These are phyloP conservation scores for Bucco capensis DNA, from an alignment of 2,113 vertebrate species.

Conservation along the genomic window DNA sequence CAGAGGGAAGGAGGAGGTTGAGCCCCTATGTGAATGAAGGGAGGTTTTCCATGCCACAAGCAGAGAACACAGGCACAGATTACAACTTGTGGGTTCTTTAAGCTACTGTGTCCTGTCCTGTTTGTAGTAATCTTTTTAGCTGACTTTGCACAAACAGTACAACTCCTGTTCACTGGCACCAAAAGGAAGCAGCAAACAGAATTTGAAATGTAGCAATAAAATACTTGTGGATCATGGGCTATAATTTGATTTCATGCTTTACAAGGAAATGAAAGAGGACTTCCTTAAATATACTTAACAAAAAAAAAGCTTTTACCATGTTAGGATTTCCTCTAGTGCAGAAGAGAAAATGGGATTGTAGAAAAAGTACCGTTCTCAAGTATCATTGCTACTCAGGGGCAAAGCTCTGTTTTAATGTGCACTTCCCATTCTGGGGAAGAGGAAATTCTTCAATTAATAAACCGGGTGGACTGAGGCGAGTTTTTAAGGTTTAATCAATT, in stretches of 20 bases:
- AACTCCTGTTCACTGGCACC: constrained; percentile 60
- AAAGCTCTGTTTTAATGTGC: constrained; percentile 77
- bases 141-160: constrained; percentile 62
- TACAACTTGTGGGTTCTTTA: constrained; percentile 4
- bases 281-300: constrained; percentile 71
- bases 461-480: constrained; percentile 81
- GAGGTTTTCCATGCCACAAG: neutral
- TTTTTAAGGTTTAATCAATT: constrained; percentile 82
- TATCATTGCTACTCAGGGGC: constrained; percentile 78
- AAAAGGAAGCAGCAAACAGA: constrained; percentile 71
- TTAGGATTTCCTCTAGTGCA: constrained; percentile 76
- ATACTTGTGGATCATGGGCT: constrained; percentile 67
- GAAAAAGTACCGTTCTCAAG: constrained; percentile 75
- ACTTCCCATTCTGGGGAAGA: constrained; percentile 83
- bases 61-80: neutral
- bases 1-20: neutral
- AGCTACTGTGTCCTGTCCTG: constrained; percentile 44
- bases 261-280: constrained; percentile 77
- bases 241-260: constrained; percentile 82
- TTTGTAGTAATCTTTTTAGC: constrained; percentile 63
- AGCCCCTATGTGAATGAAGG: neutral
- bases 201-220: constrained; percentile 76
- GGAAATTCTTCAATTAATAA: constrained; percentile 90
- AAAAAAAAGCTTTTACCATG: constrained; percentile 71
- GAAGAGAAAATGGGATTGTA: constrained; percentile 79